Percentiles rank a stretch among this genome's conserved stretches.
Conservation (phyloP, 2,113 vertebrate genomes). For the Gallinago jamesoni region DNA sequence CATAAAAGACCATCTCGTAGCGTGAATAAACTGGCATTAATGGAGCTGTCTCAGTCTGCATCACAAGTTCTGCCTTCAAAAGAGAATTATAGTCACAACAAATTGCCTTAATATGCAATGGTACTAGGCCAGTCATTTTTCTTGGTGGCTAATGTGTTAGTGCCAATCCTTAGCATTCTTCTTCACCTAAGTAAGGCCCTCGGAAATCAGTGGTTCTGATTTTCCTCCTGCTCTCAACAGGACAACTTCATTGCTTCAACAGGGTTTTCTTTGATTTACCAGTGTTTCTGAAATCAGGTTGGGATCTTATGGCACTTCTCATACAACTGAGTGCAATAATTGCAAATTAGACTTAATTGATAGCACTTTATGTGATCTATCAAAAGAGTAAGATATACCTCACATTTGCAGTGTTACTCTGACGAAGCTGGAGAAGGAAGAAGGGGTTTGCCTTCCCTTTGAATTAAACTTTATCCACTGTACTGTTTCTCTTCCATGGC, state of each 20-base stretch:
- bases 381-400: background rate
- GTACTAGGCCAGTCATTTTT: background rate
- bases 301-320: background rate
- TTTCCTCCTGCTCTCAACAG: background rate
- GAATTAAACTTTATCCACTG: background rate
- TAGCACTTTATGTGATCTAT: background rate
- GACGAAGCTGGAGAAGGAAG: background rate
- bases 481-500: background rate
- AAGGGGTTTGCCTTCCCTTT: background rate
- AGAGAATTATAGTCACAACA: background rate
- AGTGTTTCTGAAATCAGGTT: background rate
- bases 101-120: background rate
- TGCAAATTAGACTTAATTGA: background rate
- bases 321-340: background rate
- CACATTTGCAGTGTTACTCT: background rate
- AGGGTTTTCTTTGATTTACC: background rate
- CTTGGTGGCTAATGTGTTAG: background rate
- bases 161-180: background rate
- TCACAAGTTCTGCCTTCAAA: background rate
- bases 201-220: background rate
- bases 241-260: background rate
- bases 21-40: background rate
- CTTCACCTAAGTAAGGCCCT: background rate
- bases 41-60: background rate
- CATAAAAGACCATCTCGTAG: background rate